Evolutionary conservation across 1,140 invertebrate genomes (phyloP).

Genomic region (Trachymyrmex cornetzi): DNA sequence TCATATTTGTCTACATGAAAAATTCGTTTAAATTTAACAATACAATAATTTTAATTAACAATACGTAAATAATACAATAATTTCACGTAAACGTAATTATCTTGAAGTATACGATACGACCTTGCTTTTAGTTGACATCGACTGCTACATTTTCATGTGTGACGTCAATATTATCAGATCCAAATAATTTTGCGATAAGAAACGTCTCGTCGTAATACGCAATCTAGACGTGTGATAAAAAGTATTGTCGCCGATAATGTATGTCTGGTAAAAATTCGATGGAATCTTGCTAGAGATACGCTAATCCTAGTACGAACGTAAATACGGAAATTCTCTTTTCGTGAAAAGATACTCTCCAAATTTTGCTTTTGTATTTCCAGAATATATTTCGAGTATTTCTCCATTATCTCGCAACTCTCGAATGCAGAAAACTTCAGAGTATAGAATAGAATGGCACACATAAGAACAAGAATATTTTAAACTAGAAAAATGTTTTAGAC

Average conservation of each 20-base stretch:
- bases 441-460: no score
- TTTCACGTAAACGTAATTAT: no score
- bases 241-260: not conserved
- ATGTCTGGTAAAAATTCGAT: slow-evolving; percentile 7
- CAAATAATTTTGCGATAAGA: slow-evolving; percentile 6
- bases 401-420: not conserved
- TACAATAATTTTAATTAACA: no score
- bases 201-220: not conserved
- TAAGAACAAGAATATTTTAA: not conserved
- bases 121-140: no score
- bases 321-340: not conserved
- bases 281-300: not conserved
- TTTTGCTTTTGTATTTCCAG: not conserved
- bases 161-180: slow-evolving; percentile 2
- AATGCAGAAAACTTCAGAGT: not conserved
- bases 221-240: slow-evolving; percentile 11
- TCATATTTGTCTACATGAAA: no score
- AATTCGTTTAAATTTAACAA: no score
- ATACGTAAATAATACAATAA: no score
- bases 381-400: not conserved
- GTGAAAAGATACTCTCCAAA: not conserved
- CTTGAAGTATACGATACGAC: no score
- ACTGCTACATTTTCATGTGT: not conserved
- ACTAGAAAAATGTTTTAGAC: not conserved
- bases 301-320: not conserved